Evolutionary conservation across 2,113 vertebrate genomes (phyloP), one percentile per base, ranked within the genome.

Genomic region (Pagrus major): DNA sequence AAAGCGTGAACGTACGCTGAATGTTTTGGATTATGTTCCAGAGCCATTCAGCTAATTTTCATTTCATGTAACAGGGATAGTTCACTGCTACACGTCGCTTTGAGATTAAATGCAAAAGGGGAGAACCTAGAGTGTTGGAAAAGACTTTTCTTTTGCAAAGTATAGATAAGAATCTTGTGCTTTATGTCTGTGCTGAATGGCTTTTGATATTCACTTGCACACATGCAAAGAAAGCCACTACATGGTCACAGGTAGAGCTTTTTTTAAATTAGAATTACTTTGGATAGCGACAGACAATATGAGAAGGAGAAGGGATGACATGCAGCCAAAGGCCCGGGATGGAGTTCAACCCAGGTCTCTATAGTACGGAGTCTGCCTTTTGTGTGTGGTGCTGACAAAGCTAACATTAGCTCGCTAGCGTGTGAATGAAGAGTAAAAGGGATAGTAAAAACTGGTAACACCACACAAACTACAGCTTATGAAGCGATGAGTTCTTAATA

Each of bases 81-180:
- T 54, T 64, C 31, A 14, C 27, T 10, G 15, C 15, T 25, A 46
- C 31, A 9, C 3, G 0, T 52, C 44, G 46, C 29, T 27, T 21
- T 64, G 49, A 64, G 47, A 64, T 47, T 55, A 64, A 46, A 47
- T 79, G 59, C 29, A 47, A 63, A 72, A 80, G 23, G 65, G 49
- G 7, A 54, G 35, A 33, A 25, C 6, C 23, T 7, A 20, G 12
- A 33, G 39, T 41, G 18, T n/a, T 39, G 18, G 46, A 25, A 23
- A 37, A 41, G 33, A n/a, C 25, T n/a, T n/a, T n/a, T n/a, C n/a
- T n/a, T 3, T 18, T 23, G 9, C 37, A 16, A 3, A 23, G 18
- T 6, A 55, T 2, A 55, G n/a, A 71, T 64, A 37, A 70, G 25
- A 51, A 63, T 37, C 35, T 44, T 63, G 21, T 44, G 21, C 27